Evolutionary conservation across 2,797 vertebrate genomes (phyloP).

Genomic region (Dicrostonyx torquatus): DNA sequence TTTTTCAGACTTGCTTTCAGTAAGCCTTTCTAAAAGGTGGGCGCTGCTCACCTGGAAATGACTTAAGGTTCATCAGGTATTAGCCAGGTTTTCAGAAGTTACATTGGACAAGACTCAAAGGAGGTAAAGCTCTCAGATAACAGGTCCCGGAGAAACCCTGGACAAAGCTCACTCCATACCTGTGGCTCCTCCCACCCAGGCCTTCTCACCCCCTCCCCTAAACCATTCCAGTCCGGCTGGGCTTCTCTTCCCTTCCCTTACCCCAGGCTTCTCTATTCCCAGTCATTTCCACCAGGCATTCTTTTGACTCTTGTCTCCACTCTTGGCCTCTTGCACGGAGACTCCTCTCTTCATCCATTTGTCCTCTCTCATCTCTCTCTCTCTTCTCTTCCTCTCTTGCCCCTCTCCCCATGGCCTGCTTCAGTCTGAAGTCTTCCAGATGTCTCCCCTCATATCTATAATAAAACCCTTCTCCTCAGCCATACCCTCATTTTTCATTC

Average conservation of each 20-base stretch:
- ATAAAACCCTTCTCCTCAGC: neutral
- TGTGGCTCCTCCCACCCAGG: neutral
- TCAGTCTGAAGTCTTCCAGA: neutral
- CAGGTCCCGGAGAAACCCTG: neutral
- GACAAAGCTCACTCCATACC: neutral
- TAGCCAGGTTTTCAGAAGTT: constrained; percentile 16
- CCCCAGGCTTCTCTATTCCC: neutral
- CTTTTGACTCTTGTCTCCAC: neutral
- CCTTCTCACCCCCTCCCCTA: no score
- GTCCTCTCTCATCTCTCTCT: neutral
- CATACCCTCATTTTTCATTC: neutral
- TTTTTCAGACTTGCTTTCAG: neutral
- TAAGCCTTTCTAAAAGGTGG: neutral
- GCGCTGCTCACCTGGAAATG: neutral
- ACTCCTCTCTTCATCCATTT: neutral
- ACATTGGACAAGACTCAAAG: neutral
- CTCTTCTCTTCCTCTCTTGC: neutral
- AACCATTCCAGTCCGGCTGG: neutral
- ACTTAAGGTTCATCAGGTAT: neutral
- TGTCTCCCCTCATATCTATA: neutral
- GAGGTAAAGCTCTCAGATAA: neutral
- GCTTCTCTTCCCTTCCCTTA: neutral
- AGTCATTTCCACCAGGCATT: no score
- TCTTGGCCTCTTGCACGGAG: neutral
- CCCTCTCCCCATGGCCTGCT: no score